Conservation (phyloP, 2,113 vertebrate species). For the Caloenas nicobarica region DNA sequence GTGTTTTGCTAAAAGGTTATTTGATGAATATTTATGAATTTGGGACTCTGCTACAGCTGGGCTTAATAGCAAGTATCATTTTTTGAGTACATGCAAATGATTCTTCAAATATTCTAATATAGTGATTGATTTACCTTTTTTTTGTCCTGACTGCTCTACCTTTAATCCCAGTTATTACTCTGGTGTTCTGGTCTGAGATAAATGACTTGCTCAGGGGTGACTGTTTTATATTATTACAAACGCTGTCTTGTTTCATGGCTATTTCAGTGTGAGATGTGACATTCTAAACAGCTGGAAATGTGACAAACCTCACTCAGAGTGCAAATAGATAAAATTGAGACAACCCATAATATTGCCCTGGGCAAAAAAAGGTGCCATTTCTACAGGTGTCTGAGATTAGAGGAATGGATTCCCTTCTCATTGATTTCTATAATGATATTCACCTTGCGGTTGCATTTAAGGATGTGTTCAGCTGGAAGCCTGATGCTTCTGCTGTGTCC, state of each 20-base stretch:
- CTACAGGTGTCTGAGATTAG: not conserved
- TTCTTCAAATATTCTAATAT: constrained; percentile 59
- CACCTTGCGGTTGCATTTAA: not conserved
- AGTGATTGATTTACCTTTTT: constrained; percentile 68
- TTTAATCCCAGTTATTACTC: constrained; percentile 60
- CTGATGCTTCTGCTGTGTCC: not conserved
- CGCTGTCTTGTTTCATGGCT: constrained; percentile 11
- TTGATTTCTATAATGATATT: not conserved
- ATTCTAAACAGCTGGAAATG: constrained; percentile 8
- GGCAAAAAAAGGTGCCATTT: not conserved
- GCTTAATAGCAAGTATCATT: constrained; percentile 53
- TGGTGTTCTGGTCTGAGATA: constrained; percentile 16
- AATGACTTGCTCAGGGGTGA: constrained; percentile 52
- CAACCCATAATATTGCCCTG: not conserved
- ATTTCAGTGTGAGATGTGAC: constrained; percentile 6
- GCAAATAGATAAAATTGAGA: constrained; percentile 10
- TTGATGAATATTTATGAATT: constrained; percentile 70
- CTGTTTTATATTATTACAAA: constrained; percentile 54
- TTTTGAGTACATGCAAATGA: constrained; percentile 59
- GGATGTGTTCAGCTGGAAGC: not conserved
- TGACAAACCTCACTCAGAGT: constrained; percentile 9
- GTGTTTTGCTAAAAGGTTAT: constrained; percentile 68
- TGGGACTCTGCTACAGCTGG: constrained; percentile 15
- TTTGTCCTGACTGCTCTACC: constrained; percentile 64
- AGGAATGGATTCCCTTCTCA: not conserved